Evolutionary conservation across 2,797 vertebrate species (phyloP).

Genomic region (Uromys caudimaculatus): DNA sequence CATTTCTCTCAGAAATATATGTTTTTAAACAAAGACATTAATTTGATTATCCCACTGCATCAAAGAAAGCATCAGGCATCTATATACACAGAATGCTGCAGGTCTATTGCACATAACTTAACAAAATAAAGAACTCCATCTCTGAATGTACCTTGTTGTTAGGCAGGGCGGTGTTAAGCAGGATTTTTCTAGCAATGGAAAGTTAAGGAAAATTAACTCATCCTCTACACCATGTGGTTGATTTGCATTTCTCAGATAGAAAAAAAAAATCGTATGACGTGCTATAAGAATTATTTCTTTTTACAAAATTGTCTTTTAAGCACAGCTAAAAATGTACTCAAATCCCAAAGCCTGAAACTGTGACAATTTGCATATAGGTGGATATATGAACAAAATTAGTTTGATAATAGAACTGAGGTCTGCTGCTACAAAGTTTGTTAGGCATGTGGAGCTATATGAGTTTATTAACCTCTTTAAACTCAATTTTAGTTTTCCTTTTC

Average conservation of each 20-base stretch:
- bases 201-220: neutral
- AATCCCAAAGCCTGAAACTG: neutral
- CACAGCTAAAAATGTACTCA: constrained; percentile 30
- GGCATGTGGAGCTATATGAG: neutral
- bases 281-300: neutral
- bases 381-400: neutral
- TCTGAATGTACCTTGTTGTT: neutral
- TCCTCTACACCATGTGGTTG: neutral
- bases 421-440: neutral
- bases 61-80: neutral
- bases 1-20: constrained; percentile 8
- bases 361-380: neutral
- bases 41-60: neutral
- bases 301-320: neutral
- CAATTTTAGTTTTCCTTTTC: neutral
- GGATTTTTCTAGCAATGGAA: neutral
- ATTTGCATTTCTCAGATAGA: neutral
- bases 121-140: neutral
- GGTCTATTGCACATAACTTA: neutral
- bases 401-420: neutral
- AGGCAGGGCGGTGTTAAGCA: neutral
- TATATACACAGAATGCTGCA: neutral
- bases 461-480: constrained; percentile 17
- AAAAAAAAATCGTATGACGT: neutral
- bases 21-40: neutral